Evolutionary conservation across 2,888 invertebrate species (phyloP).

Genomic region (Alitta virens): DNA sequence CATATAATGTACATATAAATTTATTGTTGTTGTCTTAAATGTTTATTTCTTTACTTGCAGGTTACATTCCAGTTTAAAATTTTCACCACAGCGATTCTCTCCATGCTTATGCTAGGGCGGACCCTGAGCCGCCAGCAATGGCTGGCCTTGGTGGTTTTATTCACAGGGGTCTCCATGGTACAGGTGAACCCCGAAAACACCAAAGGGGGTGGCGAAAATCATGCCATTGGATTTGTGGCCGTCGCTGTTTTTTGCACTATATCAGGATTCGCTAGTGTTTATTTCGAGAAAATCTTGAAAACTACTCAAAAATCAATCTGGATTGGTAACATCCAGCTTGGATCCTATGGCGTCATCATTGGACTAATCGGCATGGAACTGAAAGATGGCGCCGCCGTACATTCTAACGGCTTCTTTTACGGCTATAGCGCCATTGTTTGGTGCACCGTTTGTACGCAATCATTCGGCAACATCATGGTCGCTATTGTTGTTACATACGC

Average conservation of each 20-base stretch:
- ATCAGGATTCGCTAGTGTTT: background rate
- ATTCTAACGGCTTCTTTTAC: background rate
- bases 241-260: background rate
- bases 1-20: no score
- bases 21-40: no score
- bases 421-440: slow-evolving; percentile 33
- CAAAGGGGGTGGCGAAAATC: no score
- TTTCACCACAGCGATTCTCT: slow-evolving; percentile 60
- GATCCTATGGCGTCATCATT: background rate
- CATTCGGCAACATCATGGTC: slow-evolving; percentile 93
- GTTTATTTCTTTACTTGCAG: slow-evolving; percentile 36
- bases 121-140: slow-evolving; percentile 57
- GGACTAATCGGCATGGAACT: background rate
- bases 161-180: slow-evolving; percentile 58
- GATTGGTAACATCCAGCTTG: background rate
- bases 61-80: slow-evolving; percentile 62
- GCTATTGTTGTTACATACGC: slow-evolving; percentile 98
- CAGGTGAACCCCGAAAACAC: slow-evolving; percentile 56
- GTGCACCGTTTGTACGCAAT: slow-evolving; percentile 78
- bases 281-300: background rate
- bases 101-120: slow-evolving; percentile 57
- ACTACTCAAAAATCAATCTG: background rate
- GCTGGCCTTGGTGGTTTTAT: slow-evolving; percentile 57
- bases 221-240: background rate
- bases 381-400: background rate